Percentiles rank a stretch among this genome's conserved stretches.
These are phyloP conservation scores for Lamprologus speciosus DNA, from an alignment of 2,113 vertebrate species.

Conservation along the genomic window DNA sequence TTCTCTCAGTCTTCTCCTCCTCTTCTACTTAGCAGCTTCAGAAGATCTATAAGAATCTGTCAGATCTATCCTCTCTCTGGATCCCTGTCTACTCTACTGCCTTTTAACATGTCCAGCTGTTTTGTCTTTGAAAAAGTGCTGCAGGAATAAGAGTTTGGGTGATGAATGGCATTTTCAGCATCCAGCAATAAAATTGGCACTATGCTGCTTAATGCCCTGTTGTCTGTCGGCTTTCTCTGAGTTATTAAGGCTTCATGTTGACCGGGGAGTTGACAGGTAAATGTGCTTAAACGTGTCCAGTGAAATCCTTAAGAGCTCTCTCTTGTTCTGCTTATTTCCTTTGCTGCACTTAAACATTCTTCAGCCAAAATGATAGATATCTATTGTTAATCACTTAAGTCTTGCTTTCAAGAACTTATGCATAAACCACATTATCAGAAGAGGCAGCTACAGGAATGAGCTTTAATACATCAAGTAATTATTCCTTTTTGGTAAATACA, in stretches of 20 bases:
- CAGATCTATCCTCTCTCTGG: conserved; percentile 20
- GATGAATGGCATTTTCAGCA: neutral
- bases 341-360: neutral
- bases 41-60: conserved; percentile 4
- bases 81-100: neutral
- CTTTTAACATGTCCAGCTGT: conserved; percentile 19
- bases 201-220: conserved; percentile 24
- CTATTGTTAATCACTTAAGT: neutral
- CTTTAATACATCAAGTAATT: neutral
- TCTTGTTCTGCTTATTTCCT: neutral
- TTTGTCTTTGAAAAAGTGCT: neutral
- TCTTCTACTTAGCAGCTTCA: neutral
- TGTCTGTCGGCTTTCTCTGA: neutral
- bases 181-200: conserved; percentile 1
- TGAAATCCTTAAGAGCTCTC: neutral
- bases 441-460: neutral
- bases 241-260: neutral
- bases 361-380: neutral
- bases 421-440: neutral
- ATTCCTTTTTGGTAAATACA: neutral
- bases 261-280: neutral
- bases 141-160: neutral
- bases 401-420: neutral
- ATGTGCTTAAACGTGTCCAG: neutral
- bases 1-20: neutral